phyloP scores from a whole-genome alignment of 2,888 invertebrate species.

The Cepaea hortensis region DNA sequence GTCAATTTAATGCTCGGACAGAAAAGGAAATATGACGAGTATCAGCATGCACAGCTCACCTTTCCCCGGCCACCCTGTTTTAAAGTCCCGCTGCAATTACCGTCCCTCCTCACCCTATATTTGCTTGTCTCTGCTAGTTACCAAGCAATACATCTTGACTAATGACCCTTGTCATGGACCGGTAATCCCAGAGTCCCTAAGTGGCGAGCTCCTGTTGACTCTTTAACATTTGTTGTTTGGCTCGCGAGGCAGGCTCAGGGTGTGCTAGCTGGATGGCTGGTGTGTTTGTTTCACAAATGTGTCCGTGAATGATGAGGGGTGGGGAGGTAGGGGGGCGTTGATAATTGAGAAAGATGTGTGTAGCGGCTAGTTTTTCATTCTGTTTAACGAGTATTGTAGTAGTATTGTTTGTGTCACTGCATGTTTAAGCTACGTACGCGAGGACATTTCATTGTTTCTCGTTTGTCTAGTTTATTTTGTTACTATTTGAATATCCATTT shows the following conservation, averaged over 20 bases:
- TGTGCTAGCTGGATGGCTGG: neutral
- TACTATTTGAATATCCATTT: neutral
- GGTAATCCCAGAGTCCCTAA: conserved; percentile 1
- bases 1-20: no score
- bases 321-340: neutral
- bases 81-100: conserved; percentile 27
- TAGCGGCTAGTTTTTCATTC: no score
- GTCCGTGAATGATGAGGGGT: neutral
- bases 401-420: no score
- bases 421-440: no score
- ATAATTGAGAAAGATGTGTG: no score
- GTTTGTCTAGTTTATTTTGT: neutral
- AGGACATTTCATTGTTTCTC: neutral
- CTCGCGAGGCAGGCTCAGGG: neutral
- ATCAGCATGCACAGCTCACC: neutral
- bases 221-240: neutral
- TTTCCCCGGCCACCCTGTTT: conserved; percentile 7
- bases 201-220: neutral
- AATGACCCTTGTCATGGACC: neutral
- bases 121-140: conserved; percentile 23
- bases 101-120: neutral
- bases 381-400: no score
- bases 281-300: neutral
- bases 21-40: neutral
- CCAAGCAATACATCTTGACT: conserved; percentile 40